These are phyloP conservation scores for Leptoteleia sp. DNA, from an alignment of 1,140 invertebrate species.

Conservation along the genomic window DNA sequence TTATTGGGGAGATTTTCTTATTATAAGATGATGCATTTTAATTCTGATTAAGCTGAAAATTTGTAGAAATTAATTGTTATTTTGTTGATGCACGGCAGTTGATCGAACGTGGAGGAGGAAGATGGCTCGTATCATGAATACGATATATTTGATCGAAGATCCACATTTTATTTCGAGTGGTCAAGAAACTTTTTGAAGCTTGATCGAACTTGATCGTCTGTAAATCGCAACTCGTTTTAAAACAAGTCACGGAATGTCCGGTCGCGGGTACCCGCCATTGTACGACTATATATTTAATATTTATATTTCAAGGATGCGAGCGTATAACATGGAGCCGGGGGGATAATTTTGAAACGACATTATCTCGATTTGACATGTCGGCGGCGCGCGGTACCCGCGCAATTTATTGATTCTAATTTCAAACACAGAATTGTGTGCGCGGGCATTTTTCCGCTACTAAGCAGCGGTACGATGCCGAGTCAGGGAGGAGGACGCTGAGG, in stretches of 20 bases:
- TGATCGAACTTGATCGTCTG: conserved; percentile 20
- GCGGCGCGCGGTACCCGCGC: conserved; percentile 38
- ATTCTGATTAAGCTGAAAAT: no score
- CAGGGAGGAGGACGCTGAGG: not conserved
- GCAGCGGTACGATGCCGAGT: conserved; percentile 24
- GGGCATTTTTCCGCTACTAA: conserved; percentile 49
- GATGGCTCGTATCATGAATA: no score
- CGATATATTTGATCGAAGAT: no score
- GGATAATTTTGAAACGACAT: conserved; percentile 60
- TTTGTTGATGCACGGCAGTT: no score
- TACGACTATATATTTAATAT: conserved; percentile 50
- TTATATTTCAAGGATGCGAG: conserved; percentile 47
- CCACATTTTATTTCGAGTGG: no score
- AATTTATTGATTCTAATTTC: conserved; percentile 65
- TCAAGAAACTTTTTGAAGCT: no score
- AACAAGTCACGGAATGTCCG: conserved; percentile 34
- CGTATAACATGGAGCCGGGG: conserved; percentile 22
- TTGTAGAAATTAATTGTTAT: no score
- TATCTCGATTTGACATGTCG: conserved; percentile 60
- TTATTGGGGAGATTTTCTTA: no score
- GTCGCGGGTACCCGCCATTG: conserved; percentile 36
- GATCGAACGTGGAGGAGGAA: no score
- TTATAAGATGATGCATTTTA: no score
- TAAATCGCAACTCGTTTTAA: conserved; percentile 18
- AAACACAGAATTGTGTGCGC: conserved; percentile 54